Base-by-base conservation (phyloP, 2,888 invertebrate genomes). In the Deilephila porcellus region DNA sequence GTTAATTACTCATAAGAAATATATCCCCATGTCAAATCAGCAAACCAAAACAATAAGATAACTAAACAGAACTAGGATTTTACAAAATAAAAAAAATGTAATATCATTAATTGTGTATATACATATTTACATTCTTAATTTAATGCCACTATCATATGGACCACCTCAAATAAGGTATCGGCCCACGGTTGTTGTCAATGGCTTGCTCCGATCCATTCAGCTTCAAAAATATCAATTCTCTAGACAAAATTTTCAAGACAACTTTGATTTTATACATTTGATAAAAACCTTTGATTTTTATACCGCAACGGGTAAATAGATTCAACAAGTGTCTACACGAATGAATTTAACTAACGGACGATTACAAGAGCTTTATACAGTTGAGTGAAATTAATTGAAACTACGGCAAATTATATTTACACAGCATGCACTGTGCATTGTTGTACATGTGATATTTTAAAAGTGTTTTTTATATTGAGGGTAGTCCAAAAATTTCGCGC, bases 61-160 rank as follows among this genome's bases (percentile, higher is more conserved):
- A 85, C 85, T 81, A 76, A 78, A 88, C 83, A 87, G 85, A 83
- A 85, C 85, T 86, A 90, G 86, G 86, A 83, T 19, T 59, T 85
- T 88, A 86, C 85, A 86, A 86, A 88, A 84, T 84, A 88, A 88
- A 88, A 88, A 83, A 83, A 85, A 76, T 79, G 77, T 89, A 91
- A 91, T 91, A 92, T 91, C 90, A 90, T 89, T 91, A 92, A 87
- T 72, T 86, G 87, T 90, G 86, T 93, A 93, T 93, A 86, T 94
- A 94, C 93, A 94, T 94, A 93, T 94, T 93, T 93, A 93, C 93
- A 93, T 90, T 91, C 92, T 92, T 73, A 25, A 64, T 67, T 67
- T 67, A 67, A 37, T 71, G 59, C 67, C 34, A 72, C 70, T 53
- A 75, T 67, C 20, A 52, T 52, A 52, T 52, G 17, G 52, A 52